Percentiles rank a stretch among this genome's conserved stretches.
Evolutionary conservation across 2,888 invertebrate genomes (phyloP).

Genomic region (Stenolophus ochropezus): DNA sequence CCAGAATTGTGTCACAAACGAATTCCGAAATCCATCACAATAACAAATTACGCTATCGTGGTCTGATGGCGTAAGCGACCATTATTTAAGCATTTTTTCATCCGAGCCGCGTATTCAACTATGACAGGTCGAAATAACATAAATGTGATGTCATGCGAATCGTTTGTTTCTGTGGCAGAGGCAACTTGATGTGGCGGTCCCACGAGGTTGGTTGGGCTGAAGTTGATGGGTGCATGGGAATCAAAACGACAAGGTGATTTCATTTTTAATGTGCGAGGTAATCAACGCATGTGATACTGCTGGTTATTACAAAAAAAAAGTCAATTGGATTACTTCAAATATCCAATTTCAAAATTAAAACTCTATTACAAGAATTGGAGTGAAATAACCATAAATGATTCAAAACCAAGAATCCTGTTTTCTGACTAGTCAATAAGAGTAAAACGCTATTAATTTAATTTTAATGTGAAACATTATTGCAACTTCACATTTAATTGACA

Average conservation of each 20-base stretch:
- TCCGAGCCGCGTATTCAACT: neutral
- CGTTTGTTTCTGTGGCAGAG: conserved; percentile 18
- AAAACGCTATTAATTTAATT: too few relatives aligned
- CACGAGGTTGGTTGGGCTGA: too few relatives aligned
- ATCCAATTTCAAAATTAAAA: too few relatives aligned
- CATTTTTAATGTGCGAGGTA: neutral
- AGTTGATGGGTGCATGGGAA: neutral
- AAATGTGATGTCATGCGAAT: conserved; percentile 45
- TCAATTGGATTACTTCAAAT: too few relatives aligned
- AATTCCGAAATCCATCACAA: neutral
- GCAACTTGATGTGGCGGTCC: neutral
- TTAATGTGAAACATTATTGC: too few relatives aligned
- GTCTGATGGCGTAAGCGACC: neutral
- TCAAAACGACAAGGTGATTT: neutral
- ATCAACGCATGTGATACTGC: too few relatives aligned
- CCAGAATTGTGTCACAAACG: neutral
- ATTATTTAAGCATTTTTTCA: conserved; percentile 31
- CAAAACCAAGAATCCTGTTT: too few relatives aligned
- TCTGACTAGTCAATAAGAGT: too few relatives aligned
- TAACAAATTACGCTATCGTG: neutral
- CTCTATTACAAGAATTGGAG: too few relatives aligned
- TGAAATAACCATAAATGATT: too few relatives aligned
- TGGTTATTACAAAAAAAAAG: too few relatives aligned
- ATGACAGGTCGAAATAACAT: conserved; percentile 43
- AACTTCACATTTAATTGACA: too few relatives aligned